Base-by-base conservation (phyloP, 2,888 invertebrate genomes). In the Polydrusus cervinus region DNA sequence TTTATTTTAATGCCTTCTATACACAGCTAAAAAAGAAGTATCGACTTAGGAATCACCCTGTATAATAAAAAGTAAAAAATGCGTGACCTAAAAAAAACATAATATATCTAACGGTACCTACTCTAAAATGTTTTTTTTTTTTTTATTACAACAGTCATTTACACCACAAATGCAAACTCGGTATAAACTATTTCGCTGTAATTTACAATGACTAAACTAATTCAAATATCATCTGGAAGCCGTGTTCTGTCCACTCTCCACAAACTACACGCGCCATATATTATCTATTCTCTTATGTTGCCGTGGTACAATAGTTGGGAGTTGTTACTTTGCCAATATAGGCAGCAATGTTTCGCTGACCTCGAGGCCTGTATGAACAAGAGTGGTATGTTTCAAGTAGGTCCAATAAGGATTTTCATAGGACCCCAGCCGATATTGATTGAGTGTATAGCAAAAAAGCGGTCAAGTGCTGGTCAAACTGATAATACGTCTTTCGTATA, bases 251-350 rank as follows among this genome's bases (percentile, higher is more conserved):
- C 60, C 72, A 14, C 40, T 40, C 10, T 65, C 16, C 8, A 57
- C 30, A 40, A 51, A 34, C 64, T 43, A 62, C 72, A 72, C 72
- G 66, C 72, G 45, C 66, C 7, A 34, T 34, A 72, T 66, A 72
- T 72, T 66, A 66, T 30, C 71, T 43, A 72, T 72, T 66, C 72
- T 72, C 72, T 72, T 72, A 72, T 66, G 66, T 72, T 66, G 47
- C 40, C 57, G 65, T 11, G 11, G 16, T 55, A 71, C 60, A 71
- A 71, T 57, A 49, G 65, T 49, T 40, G 13, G 72, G 65, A 30
- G 66, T 66, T 72, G 72, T 66, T 72, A 66, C 72, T 72, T 72
- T 66, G 45, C 72, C 49, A 66, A 66, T 66, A 66, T 43, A 10
- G 47, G 38, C 57, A 53, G 45, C 14, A 57, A 60, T 72, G 72